phyloP scores from a whole-genome alignment of 2,888 invertebrate genomes.

The Branchinecta sandiegonensis region DNA sequence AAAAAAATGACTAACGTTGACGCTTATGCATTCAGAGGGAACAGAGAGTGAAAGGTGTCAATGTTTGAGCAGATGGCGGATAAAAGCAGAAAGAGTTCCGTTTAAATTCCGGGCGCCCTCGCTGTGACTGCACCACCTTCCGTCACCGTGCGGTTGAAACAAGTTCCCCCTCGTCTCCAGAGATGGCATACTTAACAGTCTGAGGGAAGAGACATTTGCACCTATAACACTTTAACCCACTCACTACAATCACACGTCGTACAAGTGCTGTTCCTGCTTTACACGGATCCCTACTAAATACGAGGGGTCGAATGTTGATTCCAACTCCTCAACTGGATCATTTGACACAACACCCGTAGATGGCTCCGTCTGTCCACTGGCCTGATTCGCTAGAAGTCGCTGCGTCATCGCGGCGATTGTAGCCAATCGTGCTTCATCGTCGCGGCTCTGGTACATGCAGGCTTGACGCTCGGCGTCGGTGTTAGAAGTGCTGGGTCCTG shows the following conservation, averaged over 20 bases:
- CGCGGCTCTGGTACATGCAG: neutral
- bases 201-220: too few species aligned
- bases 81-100: too few species aligned
- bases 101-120: too few species aligned
- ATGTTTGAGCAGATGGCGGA: too few species aligned
- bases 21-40: too few species aligned
- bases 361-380: neutral
- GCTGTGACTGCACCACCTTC: too few species aligned
- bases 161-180: too few species aligned
- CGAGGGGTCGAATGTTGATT: constrained; percentile 12
- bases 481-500: constrained; percentile 1
- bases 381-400: neutral
- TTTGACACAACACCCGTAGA: constrained; percentile 8
- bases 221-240: too few species aligned
- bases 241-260: neutral
- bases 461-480: neutral
- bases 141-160: too few species aligned
- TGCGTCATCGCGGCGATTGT: neutral
- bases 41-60: too few species aligned
- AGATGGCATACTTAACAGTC: too few species aligned
- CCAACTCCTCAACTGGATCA: constrained; percentile 6
- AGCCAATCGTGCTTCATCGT: neutral
- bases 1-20: too few species aligned
- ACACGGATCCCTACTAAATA: constrained; percentile 12
- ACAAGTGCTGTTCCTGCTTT: constrained; percentile 12